Evolutionary conservation across 2,113 vertebrate genomes (phyloP).

Genomic region (Ceratotherium simum): DNA sequence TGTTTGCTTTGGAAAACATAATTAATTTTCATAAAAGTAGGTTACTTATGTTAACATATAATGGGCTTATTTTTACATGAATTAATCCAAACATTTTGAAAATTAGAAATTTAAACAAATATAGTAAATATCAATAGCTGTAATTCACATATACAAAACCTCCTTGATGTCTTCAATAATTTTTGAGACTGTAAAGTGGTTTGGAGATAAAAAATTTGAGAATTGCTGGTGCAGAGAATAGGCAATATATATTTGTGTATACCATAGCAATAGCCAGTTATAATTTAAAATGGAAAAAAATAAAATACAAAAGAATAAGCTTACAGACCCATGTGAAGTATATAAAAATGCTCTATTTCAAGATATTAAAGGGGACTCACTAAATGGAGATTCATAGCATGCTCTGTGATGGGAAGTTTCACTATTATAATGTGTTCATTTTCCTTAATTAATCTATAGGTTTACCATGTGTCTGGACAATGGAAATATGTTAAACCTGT

Average conservation of each 20-base stretch:
- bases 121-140: neutral
- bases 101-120: neutral
- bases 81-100: conserved; percentile 16
- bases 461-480: neutral
- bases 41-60: neutral
- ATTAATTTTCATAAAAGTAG: neutral
- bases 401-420: neutral
- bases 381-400: neutral
- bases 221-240: neutral
- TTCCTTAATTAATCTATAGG: conserved; percentile 13
- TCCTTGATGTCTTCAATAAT: neutral
- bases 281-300: neutral
- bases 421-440: neutral
- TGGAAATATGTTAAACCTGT: neutral
- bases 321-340: neutral
- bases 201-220: conserved; percentile 21
- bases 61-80: neutral
- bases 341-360: neutral
- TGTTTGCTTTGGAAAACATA: conserved; percentile 26
- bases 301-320: neutral
- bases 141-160: neutral
- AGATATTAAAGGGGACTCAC: neutral
- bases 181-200: neutral
- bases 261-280: neutral
- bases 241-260: neutral